Percentiles rank a stretch among this genome's conserved stretches.
phyloP scores from a whole-genome alignment of 2,113 vertebrate species.

The Sturnira hondurensis region DNA sequence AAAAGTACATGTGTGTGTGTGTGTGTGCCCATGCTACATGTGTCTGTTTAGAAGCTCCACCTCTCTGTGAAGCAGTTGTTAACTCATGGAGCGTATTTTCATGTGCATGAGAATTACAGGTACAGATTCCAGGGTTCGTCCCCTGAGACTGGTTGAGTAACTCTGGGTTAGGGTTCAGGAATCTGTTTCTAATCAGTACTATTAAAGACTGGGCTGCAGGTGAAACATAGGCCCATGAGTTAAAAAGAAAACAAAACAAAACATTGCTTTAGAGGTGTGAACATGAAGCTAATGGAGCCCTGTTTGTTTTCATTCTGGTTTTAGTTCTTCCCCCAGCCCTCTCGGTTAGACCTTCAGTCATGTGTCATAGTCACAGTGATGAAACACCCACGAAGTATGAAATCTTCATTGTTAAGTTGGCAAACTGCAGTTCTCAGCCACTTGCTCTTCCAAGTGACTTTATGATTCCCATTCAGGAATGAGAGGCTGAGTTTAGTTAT shows the following conservation, averaged over 20 bases:
- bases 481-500: constrained; percentile 57
- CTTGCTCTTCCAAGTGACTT: constrained; percentile 30
- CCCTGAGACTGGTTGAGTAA: neutral
- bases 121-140: neutral
- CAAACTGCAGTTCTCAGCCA: constrained; percentile 18
- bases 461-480: constrained; percentile 43
- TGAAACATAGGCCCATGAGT: neutral
- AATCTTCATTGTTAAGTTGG: constrained; percentile 54
- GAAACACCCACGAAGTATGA: constrained; percentile 48
- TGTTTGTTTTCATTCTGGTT: neutral
- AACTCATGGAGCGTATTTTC: neutral
- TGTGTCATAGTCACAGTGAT: neutral
- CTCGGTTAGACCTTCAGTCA: neutral
- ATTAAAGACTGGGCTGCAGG: neutral
- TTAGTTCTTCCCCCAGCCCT: neutral
- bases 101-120: neutral
- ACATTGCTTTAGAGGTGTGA: neutral
- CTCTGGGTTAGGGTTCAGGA: neutral
- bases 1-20: neutral
- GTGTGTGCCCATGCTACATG: no score
- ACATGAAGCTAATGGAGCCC: neutral
- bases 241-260: neutral
- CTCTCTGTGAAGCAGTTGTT: neutral
- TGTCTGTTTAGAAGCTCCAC: neutral
- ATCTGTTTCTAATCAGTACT: neutral